Conservation (phyloP, 2,888 invertebrate species). For the Tuta absoluta region DNA sequence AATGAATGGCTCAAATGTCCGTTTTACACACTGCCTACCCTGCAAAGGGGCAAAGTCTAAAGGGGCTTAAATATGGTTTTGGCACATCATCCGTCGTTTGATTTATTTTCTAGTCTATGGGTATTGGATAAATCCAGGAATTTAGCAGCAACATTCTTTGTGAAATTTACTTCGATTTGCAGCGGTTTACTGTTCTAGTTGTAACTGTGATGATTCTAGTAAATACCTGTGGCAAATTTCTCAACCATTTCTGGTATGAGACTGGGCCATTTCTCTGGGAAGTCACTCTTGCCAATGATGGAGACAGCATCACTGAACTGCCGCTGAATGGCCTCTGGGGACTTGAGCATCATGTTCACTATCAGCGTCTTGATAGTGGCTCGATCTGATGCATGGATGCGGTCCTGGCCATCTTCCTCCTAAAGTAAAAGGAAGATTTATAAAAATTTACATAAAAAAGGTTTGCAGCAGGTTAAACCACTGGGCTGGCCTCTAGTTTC, state of each 20-base stretch:
- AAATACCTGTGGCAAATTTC: conserved; percentile 88
- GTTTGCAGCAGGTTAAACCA: no score
- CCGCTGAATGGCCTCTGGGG: conserved; percentile 94
- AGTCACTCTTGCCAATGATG: conserved; percentile 97
- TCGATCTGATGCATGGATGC: conserved; percentile 90
- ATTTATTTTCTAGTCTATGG: no score
- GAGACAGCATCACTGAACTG: conserved; percentile 98
- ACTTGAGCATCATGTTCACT: conserved; percentile 95
- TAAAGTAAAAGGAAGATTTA: conserved; percentile 43
- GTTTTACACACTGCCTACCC: no score
- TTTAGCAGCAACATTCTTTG: no score
- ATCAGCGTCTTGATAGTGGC: conserved; percentile 91
- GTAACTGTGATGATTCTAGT: no score
- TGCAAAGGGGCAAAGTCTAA: no score
- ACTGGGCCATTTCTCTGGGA: conserved; percentile 97
- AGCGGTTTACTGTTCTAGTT: neutral
- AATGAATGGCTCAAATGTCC: no score
- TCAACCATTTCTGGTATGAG: conserved; percentile 96
- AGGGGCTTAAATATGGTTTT: no score
- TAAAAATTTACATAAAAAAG: neutral
- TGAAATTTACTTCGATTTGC: no score
- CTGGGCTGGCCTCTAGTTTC: no score
- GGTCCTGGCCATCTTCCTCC: conserved; percentile 88
- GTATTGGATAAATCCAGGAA: no score
- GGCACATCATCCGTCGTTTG: no score